phyloP scores from a whole-genome alignment of 2,888 invertebrate species.

The Andrena flavipes region DNA sequence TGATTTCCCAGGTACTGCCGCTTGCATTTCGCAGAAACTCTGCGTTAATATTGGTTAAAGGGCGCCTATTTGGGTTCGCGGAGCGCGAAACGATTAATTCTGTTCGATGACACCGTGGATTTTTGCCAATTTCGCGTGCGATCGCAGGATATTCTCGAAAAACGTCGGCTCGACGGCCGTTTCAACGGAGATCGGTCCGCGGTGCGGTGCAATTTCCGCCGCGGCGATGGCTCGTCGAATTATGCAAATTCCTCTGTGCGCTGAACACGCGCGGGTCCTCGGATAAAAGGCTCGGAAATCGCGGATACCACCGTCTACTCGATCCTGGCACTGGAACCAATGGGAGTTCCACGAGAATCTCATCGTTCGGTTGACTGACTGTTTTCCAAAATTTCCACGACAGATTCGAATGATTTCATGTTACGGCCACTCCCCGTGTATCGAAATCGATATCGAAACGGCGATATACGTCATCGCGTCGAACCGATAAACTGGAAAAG shows the following conservation, averaged over 20 bases:
- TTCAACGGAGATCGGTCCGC: slow-evolving; percentile 34
- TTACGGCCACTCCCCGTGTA: not conserved
- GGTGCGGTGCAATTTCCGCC: slow-evolving; percentile 49
- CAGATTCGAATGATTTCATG: not conserved
- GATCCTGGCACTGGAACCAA: not conserved
- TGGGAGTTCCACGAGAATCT: not conserved
- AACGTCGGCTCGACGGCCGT: slow-evolving; percentile 31
- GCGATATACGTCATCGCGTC: slow-evolving; percentile 4
- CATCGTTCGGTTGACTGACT: too few species aligned
- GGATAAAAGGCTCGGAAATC: slow-evolving; percentile 55
- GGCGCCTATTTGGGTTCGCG: not conserved
- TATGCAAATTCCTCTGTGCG: slow-evolving; percentile 63
- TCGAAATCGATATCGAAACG: slow-evolving; percentile 3
- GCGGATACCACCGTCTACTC: slow-evolving; percentile 50
- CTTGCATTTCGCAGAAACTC: too few species aligned
- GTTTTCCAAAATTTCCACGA: not conserved
- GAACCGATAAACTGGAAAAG: not conserved
- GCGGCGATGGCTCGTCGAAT: slow-evolving; percentile 47
- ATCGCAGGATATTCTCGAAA: not conserved
- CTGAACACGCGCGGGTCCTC: slow-evolving; percentile 6
- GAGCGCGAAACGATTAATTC: too few species aligned
- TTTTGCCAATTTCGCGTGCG: not conserved
- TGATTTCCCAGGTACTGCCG: too few species aligned
- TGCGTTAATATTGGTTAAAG: not conserved
- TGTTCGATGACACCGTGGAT: not conserved